Evolutionary conservation across 2,113 vertebrate species (phyloP).

Genomic region (Motacilla tschutschensis): DNA sequence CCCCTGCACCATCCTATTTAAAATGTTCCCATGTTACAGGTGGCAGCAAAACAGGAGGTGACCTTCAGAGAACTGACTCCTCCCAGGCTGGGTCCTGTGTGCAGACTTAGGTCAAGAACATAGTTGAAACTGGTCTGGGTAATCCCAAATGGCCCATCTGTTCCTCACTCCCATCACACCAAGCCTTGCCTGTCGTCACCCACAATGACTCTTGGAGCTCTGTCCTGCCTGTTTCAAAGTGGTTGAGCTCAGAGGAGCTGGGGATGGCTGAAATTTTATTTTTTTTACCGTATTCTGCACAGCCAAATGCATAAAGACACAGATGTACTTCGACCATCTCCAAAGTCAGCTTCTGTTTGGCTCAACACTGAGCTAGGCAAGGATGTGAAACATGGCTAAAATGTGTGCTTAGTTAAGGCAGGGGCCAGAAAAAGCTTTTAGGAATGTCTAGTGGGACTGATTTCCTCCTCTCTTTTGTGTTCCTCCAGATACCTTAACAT

Average conservation of each 20-base stretch:
- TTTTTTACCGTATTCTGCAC: not conserved
- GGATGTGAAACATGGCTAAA: conserved; percentile 14
- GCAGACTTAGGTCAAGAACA: not conserved
- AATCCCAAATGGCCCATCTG: not conserved
- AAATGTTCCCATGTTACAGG: not conserved
- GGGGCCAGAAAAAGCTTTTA: conserved; percentile 35
- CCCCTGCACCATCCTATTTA: not conserved
- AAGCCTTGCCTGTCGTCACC: not conserved
- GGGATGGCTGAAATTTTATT: not conserved
- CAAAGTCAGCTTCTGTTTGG: conserved; percentile 58
- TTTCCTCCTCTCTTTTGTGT: not conserved
- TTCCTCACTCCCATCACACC: not conserved
- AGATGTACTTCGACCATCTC: conserved; percentile 29
- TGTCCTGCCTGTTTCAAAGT: not conserved
- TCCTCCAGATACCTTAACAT: not conserved
- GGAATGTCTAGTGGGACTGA: conserved; percentile 25
- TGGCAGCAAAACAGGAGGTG: not conserved
- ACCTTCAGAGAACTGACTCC: not conserved
- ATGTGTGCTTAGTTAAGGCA: not conserved
- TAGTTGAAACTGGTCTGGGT: not conserved
- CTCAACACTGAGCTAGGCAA: conserved; percentile 9
- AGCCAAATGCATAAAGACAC: conserved; percentile 9
- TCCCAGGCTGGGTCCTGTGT: not conserved
- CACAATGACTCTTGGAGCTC: not conserved
- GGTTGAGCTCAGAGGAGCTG: not conserved